Evolutionary conservation across 2,888 invertebrate genomes (phyloP).

Genomic region (Epistrophe grossulariae): DNA sequence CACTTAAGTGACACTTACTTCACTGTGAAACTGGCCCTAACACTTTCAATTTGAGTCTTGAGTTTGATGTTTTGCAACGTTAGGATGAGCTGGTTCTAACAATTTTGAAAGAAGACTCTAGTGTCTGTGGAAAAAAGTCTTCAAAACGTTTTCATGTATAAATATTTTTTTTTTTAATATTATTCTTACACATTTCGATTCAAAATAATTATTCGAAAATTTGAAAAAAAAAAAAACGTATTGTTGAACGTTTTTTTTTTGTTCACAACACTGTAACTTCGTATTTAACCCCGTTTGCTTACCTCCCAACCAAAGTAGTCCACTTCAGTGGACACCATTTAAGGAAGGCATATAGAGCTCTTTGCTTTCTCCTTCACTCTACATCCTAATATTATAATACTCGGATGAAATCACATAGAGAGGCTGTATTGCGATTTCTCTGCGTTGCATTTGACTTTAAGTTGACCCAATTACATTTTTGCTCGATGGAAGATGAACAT

Average conservation of each 20-base stretch:
- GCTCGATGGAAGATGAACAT: constrained; percentile 56
- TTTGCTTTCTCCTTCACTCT: not conserved
- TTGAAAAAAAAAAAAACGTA: too few species aligned
- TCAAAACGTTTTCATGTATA: too few species aligned
- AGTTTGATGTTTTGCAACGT: too few species aligned
- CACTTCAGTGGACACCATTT: constrained; percentile 60
- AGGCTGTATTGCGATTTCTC: constrained; percentile 50
- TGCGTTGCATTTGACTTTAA: constrained; percentile 72
- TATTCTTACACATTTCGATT: too few species aligned
- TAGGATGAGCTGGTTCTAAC: too few species aligned
- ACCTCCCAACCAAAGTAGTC: constrained; percentile 52
- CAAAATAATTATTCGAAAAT: too few species aligned
- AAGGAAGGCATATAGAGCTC: constrained; percentile 35
- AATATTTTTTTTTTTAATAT: too few species aligned
- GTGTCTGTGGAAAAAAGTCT: too few species aligned
- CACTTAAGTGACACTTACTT: too few species aligned
- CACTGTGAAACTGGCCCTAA: too few species aligned
- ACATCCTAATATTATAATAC: not conserved
- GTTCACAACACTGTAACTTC: not conserved
- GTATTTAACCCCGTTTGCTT: constrained; percentile 59
- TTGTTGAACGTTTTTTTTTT: not conserved
- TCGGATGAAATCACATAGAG: constrained; percentile 7
- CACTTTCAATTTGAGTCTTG: too few species aligned
- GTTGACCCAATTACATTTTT: constrained; percentile 73
- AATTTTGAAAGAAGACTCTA: too few species aligned